phyloP scores from a whole-genome alignment of 2,113 vertebrate genomes.

The Mobula birostris region DNA sequence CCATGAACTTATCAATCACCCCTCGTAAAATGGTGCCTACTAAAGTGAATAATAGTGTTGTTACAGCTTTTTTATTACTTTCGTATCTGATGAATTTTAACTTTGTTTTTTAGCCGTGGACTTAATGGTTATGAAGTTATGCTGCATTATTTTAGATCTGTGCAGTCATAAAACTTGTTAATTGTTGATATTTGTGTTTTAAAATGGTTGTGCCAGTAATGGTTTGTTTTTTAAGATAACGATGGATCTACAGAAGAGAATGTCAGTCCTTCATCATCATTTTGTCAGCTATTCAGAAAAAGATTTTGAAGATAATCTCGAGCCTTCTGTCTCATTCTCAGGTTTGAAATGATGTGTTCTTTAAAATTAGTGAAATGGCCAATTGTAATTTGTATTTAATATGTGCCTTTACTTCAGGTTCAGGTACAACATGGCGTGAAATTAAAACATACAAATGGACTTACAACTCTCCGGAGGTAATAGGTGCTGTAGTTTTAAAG shows the following conservation, averaged over 20 bases:
- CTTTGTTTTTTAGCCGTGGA: too few relatives aligned
- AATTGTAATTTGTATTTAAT: not conserved
- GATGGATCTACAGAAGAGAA: slow-evolving; percentile 66
- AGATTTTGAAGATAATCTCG: slow-evolving; percentile 60
- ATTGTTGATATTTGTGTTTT: not conserved
- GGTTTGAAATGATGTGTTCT: slow-evolving; percentile 55
- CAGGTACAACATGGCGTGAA: slow-evolving; percentile 68
- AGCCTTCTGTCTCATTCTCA: slow-evolving; percentile 57
- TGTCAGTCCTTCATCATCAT: slow-evolving; percentile 76
- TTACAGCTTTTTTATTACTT: not conserved
- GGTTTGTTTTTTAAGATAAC: slow-evolving; percentile 68
- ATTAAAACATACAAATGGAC: slow-evolving; percentile 77
- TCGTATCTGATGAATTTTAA: not conserved
- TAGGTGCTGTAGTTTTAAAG: slow-evolving; percentile 15
- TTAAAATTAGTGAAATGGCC: slow-evolving; percentile 13
- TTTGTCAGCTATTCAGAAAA: slow-evolving; percentile 84
- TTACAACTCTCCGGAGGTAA: slow-evolving; percentile 75
- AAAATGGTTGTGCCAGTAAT: not conserved
- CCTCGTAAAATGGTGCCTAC: not conserved
- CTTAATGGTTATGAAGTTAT: not conserved
- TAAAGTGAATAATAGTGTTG: not conserved
- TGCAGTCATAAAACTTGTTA: not conserved
- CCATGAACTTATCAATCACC: too few relatives aligned
- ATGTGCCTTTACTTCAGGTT: slow-evolving; percentile 54
- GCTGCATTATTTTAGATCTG: not conserved